Base-by-base conservation (phyloP, 1,140 invertebrate genomes). In the Venturia canescens region DNA sequence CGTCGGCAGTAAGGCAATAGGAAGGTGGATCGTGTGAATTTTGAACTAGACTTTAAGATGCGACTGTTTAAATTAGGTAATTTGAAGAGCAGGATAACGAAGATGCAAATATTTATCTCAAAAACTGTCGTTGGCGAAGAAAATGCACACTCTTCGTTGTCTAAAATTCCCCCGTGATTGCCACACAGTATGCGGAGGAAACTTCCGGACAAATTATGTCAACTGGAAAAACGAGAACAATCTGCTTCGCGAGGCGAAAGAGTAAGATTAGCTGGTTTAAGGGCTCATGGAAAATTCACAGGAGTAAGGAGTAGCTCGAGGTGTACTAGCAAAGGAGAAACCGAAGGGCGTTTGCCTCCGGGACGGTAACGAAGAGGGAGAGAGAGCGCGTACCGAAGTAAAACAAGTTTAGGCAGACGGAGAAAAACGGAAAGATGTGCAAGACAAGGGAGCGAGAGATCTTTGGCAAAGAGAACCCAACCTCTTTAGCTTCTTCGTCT, bases 401-500 rank as follows among this genome's bases (percentile, higher is more conserved):
- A 57, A 57, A n/a, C 21, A 57, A 57, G 53, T 57, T n/a, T 21
- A 57, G 53, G 13, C 7, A 57, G 53, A 57, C 53, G 53, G 21
- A n/a, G 53, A 57, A 57, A 57, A 44, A 44, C 38, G 38, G 53
- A 21, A 23, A 57, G 53, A 57, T 21, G 53, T 57, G 16, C 44
- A 23, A 57, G 53, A 57, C 18, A n/a, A 57, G 3, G 53, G 53
- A 57, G 53, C 18, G 16, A 3, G 38, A 44, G 38, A 44, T 44
- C 15, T 57, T 57, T 21, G 21, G 21, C 53, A 23, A 23, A 57
- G 53, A 23, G 21, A 57, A 23, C 16, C 18, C 53, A 44, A 44
- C 53, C 53, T 57, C 53, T 57, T 57, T 57, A 57, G 18, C 53
- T 23, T 57, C 53, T 57, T 57, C 53, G 53, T 57, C 53, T 57